Base-by-base conservation (phyloP, 2,888 invertebrate species). In the Taenaris catops region DNA sequence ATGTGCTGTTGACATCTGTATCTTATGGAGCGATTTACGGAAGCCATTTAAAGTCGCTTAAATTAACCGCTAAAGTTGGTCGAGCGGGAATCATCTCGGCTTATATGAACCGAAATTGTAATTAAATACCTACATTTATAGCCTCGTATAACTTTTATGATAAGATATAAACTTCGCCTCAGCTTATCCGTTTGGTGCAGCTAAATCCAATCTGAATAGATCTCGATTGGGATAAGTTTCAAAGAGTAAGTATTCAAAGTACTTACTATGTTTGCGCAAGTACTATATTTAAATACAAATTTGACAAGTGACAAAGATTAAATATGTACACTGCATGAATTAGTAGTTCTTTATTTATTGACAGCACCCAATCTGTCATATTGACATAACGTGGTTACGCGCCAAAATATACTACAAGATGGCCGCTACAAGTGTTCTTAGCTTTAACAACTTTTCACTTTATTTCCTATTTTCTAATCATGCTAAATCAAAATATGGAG, bases 71-170 rank as follows among this genome's bases (percentile, higher is more conserved):
- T 10, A 18, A 43, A 40, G 35, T 40, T 46, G 40, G 14, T 20
- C 34, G 33, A 25, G 23, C 38, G 33, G 17, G 17, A 32, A 34
- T 41, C 27, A 38, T 37, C 32, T 25, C 33, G 36, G 33, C 36
- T 43, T 43, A 39, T 34, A 40, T 32, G 43, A 34, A 41, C 37
- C 16, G 32, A 38, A 43, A 32, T 35, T 26, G 40, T 40, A 48
- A 48, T 48, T 44, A 46, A 48, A 43, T 48, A 45, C 25, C 26
- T 7, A 18, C 39, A 40, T 48, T 48, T 44, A 46, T 40, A 41
- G 41, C 42, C 36, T 42, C 48, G 44, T 48, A 46, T 44, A 48
- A 31, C 38, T 46, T 48, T 48, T 45, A 44, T 37, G 44, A 41
- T 43, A 36, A 36, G 43, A 12, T 16, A 39, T 39, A 39, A 39